Percentiles rank a stretch among this genome's conserved stretches.
phyloP scores from a whole-genome alignment of 1,140 invertebrate species.

The Octopus sinensis region DNA sequence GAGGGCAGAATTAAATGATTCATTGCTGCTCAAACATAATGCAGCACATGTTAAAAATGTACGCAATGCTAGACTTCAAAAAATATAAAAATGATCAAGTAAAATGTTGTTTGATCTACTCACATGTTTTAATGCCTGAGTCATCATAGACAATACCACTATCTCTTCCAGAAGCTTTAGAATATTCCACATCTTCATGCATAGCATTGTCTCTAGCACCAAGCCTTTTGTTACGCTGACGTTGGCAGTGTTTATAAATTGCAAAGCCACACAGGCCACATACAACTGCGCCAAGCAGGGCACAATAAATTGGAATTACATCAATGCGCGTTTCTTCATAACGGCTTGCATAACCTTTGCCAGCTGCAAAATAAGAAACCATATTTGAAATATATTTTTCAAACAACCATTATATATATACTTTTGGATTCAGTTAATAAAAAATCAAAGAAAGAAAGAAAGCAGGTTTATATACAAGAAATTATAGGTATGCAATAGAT shows the following conservation, averaged over 20 bases:
- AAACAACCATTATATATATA: no score
- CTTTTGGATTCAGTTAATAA: no score
- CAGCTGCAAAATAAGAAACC: no score
- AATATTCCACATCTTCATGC: constrained; percentile 47
- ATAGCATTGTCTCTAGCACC: constrained; percentile 26
- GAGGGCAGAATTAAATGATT: no score
- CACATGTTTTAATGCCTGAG: constrained; percentile 16
- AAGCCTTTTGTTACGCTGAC: constrained; percentile 38
- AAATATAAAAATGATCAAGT: no score
- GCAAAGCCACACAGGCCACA: constrained; percentile 50
- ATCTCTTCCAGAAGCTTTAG: constrained; percentile 41
- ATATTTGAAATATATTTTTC: no score
- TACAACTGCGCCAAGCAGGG: constrained; percentile 48
- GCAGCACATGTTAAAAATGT: no score
- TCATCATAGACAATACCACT: constrained; percentile 44
- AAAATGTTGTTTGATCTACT: background rate
- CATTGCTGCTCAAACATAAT: no score
- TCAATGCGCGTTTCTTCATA: constrained; percentile 28
- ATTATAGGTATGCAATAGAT: no score
- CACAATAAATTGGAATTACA: constrained; percentile 52
- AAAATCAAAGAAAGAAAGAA: no score
- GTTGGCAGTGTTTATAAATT: constrained; percentile 45
- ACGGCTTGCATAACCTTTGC: background rate
- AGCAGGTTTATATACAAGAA: no score
- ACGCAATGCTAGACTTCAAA: no score